These are phyloP conservation scores for Parazoanthus darwini DNA, from an alignment of 92 coral and sea anemone genomes.

Conservation along the genomic window DNA sequence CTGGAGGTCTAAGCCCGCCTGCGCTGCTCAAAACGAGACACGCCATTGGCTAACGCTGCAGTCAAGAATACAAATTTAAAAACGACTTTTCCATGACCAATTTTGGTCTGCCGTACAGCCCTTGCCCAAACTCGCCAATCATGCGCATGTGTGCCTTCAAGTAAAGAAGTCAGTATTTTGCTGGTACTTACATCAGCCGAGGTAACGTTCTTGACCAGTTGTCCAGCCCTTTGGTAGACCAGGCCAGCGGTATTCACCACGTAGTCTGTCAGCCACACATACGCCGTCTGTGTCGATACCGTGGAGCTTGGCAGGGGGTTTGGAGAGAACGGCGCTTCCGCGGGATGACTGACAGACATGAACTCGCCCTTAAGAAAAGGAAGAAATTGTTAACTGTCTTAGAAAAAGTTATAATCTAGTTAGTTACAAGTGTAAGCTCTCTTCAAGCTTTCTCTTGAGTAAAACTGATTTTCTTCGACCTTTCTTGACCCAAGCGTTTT, in stretches of 20 bases:
- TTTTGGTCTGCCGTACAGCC: too few species aligned
- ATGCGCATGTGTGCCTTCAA: too few species aligned
- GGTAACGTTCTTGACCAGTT: slow-evolving; percentile 75
- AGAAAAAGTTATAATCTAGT: too few species aligned
- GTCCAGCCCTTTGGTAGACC: slow-evolving; percentile 83
- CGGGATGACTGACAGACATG: slow-evolving; percentile 80
- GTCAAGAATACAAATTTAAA: too few species aligned
- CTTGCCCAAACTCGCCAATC: background rate
- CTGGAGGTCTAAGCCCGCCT: too few species aligned
- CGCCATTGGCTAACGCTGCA: too few species aligned
- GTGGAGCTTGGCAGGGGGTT: slow-evolving; percentile 63
- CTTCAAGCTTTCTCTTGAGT: too few species aligned
- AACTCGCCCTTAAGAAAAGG: slow-evolving; percentile 79
- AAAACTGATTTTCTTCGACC: too few species aligned
- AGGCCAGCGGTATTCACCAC: slow-evolving; percentile 87
- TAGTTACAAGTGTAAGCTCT: too few species aligned
- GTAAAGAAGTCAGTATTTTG: background rate
- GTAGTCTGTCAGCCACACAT: slow-evolving; percentile 88
- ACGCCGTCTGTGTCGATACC: slow-evolving; percentile 71
- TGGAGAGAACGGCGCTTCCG: slow-evolving; percentile 87
- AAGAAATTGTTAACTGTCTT: background rate
- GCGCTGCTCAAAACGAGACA: too few species aligned
- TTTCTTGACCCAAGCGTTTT: too few species aligned
- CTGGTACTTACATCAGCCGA: slow-evolving; percentile 68
- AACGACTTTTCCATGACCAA: too few species aligned